phyloP scores from a whole-genome alignment of 2,797 vertebrate genomes.

The Crypturellus tataupa region DNA sequence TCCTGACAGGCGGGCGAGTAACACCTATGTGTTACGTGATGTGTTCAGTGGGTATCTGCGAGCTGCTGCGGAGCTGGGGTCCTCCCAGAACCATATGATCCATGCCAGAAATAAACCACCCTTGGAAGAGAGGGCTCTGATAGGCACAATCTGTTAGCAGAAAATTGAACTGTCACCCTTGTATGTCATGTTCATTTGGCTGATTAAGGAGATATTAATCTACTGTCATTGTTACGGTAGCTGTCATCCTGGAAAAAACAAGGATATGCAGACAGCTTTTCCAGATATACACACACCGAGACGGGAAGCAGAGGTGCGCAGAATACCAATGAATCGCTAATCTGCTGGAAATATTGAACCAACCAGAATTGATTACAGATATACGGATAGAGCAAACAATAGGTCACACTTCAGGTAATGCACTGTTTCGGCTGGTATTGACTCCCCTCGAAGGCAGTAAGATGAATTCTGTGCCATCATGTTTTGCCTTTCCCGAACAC shows the following conservation, averaged over 20 bases:
- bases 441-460: background rate
- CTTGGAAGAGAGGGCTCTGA: constrained; percentile 83
- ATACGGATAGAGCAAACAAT: background rate
- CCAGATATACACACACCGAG: background rate
- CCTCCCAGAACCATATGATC: constrained; percentile 82
- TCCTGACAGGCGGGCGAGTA: constrained; percentile 85
- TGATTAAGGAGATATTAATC: constrained; percentile 92
- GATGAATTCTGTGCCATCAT: background rate
- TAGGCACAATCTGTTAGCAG: constrained; percentile 93
- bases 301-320: constrained; percentile 30
- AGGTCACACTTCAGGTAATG: background rate
- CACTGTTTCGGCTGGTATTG: background rate
- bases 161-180: constrained; percentile 98
- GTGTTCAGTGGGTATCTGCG: constrained; percentile 86
- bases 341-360: constrained; percentile 56
- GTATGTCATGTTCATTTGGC: constrained; percentile 91
- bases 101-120: constrained; percentile 89
- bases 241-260: constrained; percentile 64
- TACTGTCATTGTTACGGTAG: constrained; percentile 86
- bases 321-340: constrained; percentile 70
- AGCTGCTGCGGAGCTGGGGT: constrained; percentile 75
- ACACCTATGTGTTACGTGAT: constrained; percentile 77
- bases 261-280: constrained; percentile 68
- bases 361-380: background rate
- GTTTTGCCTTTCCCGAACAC: background rate